Base-by-base conservation (phyloP, 2,888 invertebrate species). In the Megastigmus dorsalis region DNA sequence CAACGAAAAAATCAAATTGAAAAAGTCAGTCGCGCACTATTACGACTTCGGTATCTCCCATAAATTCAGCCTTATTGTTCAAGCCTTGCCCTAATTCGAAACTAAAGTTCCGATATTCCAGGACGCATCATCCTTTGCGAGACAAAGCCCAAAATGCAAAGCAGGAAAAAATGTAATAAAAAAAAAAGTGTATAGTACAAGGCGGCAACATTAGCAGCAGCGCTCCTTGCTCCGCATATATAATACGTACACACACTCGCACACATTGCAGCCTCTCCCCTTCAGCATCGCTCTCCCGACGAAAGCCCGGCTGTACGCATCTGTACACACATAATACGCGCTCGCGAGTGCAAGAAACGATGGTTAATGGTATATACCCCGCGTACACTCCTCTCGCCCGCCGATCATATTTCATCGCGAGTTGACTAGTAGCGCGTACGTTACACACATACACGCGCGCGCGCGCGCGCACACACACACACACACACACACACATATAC, bases 341-440 rank as follows among this genome's bases (percentile, higher is more conserved):
- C 52, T 18, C 36, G 26, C 57, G 33, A 30, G 7, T 28, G 7
- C 28, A 52, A 60, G 60, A 55, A 67, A 20, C 41, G 30, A 23
- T 52, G 48, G 63, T 70, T 72, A 74, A 63, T 65, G 57, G 62
- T 59, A 55, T 9, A 28, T 28, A 13, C 55, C 20, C 54, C 13
- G 15, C 57, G 36, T 33, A 9, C n/a, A n/a, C 28, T 38, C 28
- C 54, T 10, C 28, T 30, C 20, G 23, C 52, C n/a, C n/a, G 18
- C 50, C 43, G 60, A 69, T 69, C 69, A 69, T 60, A 69, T 69
- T 69, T 69, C 60, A 59, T 60, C 33, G 48, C 23, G 30, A 28
- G n/a, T n/a, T n/a, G n/a, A n/a, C n/a, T n/a, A n/a, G n/a, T n/a
- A n/a, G 38, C 20, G 41, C 52, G 33, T 18, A 20, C 41, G 33